Percentiles rank a stretch among this genome's conserved stretches.
These are phyloP conservation scores for Gibbula magus DNA, from an alignment of 2,888 invertebrate genomes.

Conservation along the genomic window DNA sequence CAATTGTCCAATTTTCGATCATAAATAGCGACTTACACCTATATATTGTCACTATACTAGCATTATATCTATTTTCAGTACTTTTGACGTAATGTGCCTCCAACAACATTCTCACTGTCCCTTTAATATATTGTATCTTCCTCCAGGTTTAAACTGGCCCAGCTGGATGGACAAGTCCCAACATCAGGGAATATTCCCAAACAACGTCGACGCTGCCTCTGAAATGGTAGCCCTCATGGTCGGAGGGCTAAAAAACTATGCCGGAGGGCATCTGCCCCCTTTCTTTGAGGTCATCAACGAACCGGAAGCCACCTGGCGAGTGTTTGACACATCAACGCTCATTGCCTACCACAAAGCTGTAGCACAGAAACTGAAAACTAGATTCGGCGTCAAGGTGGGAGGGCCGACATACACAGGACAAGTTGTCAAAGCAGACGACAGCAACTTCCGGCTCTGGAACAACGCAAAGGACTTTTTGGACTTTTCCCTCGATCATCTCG, in stretches of 20 bases:
- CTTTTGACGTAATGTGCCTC: too few species aligned
- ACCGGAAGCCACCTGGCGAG: neutral
- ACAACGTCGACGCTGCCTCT: neutral
- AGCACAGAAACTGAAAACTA: neutral
- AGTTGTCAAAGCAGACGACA: neutral
- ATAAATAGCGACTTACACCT: too few species aligned
- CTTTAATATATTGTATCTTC: neutral
- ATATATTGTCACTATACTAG: too few species aligned
- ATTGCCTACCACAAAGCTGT: neutral
- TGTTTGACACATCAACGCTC: neutral
- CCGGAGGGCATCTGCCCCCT: neutral
- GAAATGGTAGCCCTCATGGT: neutral
- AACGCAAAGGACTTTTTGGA: neutral
- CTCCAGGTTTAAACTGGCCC: neutral
- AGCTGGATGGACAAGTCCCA: neutral
- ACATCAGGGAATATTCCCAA: neutral
- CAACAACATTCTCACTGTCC: neutral
- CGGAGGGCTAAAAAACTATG: neutral
- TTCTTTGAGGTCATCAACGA: constrained; percentile 6
- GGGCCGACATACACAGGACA: neutral
- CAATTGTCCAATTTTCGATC: too few species aligned
- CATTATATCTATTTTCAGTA: too few species aligned
- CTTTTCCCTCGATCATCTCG: neutral
- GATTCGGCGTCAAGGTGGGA: neutral
- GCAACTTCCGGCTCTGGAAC: neutral